A percentile compares a stretch with the other conserved stretches of the same genome.
Evolutionary conservation across 2,888 invertebrate species (phyloP).

Genomic region (Portevinia maculata): DNA sequence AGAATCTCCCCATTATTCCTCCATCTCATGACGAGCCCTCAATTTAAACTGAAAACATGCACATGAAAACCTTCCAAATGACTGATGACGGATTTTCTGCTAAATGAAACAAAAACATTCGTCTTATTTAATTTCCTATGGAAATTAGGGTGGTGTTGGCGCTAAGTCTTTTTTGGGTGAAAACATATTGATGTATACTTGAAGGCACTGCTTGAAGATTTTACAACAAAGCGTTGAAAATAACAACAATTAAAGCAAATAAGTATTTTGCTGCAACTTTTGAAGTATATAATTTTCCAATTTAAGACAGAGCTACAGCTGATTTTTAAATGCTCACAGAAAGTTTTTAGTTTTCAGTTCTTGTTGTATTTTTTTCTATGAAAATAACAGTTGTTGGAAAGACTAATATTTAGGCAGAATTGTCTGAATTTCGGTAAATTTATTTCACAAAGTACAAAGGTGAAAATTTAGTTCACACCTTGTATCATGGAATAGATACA

Average conservation of each 20-base stretch:
- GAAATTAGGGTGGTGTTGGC: neutral
- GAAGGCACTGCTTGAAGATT: neutral
- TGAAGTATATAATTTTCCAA: slow-evolving; percentile 36
- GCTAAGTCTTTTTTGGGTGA: neutral
- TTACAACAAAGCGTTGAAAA: neutral
- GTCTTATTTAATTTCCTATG: slow-evolving; percentile 17
- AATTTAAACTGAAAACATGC: neutral
- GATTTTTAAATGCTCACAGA: slow-evolving; percentile 62
- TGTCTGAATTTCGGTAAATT: slow-evolving; percentile 49
- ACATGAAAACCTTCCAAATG: slow-evolving; percentile 29
- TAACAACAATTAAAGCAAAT: slow-evolving; percentile 59
- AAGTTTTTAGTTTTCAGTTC: slow-evolving; percentile 26
- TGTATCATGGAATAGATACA: no score
- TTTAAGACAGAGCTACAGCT: slow-evolving; percentile 54
- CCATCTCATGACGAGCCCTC: neutral
- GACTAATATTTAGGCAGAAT: slow-evolving; percentile 35
- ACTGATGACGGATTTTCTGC: slow-evolving; percentile 46
- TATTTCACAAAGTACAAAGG: slow-evolving; percentile 55
- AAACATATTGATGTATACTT: neutral
- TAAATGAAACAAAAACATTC: slow-evolving; percentile 57
- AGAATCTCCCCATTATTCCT: slow-evolving; percentile 14
- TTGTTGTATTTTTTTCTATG: slow-evolving; percentile 13
- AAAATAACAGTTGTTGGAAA: slow-evolving; percentile 34
- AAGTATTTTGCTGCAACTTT: slow-evolving; percentile 70
- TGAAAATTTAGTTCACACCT: slow-evolving; percentile 28